Percentiles rank a stretch among this genome's conserved stretches.
Conservation (phyloP, 2,797 vertebrate genomes). For the Lateolabrax maculatus region DNA sequence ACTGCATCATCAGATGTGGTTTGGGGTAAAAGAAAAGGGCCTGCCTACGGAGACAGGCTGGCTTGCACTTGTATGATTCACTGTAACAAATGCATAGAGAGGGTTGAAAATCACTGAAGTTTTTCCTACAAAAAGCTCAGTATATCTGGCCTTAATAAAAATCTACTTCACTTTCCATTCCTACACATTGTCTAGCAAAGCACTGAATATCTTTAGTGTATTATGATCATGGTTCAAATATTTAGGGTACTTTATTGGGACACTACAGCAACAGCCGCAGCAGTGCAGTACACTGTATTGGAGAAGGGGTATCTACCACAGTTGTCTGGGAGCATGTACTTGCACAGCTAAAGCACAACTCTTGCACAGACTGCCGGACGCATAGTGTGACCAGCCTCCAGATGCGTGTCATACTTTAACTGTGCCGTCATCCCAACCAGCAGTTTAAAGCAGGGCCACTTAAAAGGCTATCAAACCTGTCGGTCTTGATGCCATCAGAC, state of each 20-base stretch:
- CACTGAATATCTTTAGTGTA: neutral
- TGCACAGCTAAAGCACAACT: conserved; percentile 57
- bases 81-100: neutral
- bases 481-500: conserved; percentile 63
- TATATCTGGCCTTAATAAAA: neutral
- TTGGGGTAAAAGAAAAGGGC: conserved; percentile 16
- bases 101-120: conserved; percentile 51
- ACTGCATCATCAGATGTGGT: conserved; percentile 30
- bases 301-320: conserved; percentile 17
- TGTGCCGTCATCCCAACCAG: conserved; percentile 54
- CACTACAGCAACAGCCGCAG: conserved; percentile 26
- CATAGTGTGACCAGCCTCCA: neutral
- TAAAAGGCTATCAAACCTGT: conserved; percentile 78
- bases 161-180: neutral
- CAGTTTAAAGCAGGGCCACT: conserved; percentile 44
- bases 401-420: conserved; percentile 42
- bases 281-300: conserved; percentile 8
- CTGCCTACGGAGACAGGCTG: neutral
- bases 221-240: conserved; percentile 17
- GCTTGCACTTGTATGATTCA: no score
- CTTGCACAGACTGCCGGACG: conserved; percentile 7
- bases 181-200: conserved; percentile 7
- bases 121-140: conserved; percentile 32
- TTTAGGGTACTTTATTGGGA: conserved; percentile 2
- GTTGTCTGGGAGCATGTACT: conserved; percentile 28